Base-by-base conservation (phyloP, 2,888 invertebrate genomes). In the Prostheceraeus crozeri region DNA sequence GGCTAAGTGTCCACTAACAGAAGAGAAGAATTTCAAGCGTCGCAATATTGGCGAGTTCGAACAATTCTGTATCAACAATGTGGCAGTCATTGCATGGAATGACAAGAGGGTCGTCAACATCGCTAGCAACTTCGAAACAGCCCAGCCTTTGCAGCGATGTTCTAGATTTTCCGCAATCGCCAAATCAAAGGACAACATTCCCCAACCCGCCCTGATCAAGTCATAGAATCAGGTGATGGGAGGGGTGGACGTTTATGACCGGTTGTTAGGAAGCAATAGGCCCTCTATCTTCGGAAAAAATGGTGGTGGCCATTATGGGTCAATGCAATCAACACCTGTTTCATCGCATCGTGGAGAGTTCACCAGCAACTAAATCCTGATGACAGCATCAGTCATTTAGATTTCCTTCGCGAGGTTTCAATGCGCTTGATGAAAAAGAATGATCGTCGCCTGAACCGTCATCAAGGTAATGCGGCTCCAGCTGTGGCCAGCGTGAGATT, bases 1-100 rank as follows among this genome's bases (percentile, higher is more conserved):
- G 14, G 40, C 16, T 23, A 40, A 40, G 40, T 40, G 40, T 40
- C 40, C 40, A 16, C 40, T 40, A 16, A 40, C n/a, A 16, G 40
- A 40, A 40, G 40, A 40, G 19, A 40, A 40, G 40, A 23, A 16
- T n/a, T 40, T 40, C n/a, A 40, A 40, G 40, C 16, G 19, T 14
- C 40, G 40, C 40, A 40, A 54, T n/a, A 1, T 6, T 35, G 55
- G 55, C 25, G 55, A 54, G 35, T 54, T 31, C 35, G 30, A 54
- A 23, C 23, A 54, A 2, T 33, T n/a, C 3, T 53, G 8, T 53
- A 31, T 35, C 35, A 19, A 54, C 35, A 30, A 54, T 19, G 19
- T 54, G 16, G 30, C 55, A 33, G 55, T 54, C 14, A 35, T 54
- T 35, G 25, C 30, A 11, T 35, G 55, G 55, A 30, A 54, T 11